Evolutionary conservation across 2,113 vertebrate genomes (phyloP).

Genomic region (Tragelaphus scriptus): DNA sequence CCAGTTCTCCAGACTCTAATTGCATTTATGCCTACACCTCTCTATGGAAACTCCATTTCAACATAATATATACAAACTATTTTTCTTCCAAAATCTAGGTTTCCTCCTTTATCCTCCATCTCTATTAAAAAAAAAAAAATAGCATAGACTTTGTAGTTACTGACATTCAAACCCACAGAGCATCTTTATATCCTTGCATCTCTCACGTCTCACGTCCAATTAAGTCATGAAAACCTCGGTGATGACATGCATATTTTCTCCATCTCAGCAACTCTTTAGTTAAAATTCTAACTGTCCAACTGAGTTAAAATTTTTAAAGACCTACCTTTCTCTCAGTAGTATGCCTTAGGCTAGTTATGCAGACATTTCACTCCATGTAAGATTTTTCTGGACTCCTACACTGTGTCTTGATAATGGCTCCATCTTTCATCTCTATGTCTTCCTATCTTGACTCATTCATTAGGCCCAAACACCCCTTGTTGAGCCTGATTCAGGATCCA

Average conservation of each 20-base stretch:
- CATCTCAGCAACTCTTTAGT: background rate
- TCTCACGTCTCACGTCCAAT: background rate
- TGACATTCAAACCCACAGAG: background rate
- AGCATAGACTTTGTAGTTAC: background rate
- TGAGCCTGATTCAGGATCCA: background rate
- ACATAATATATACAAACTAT: background rate
- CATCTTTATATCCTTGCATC: background rate
- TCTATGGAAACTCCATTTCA: background rate
- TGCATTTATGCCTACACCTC: background rate
- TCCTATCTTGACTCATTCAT: background rate
- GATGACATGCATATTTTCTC: background rate
- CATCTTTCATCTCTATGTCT: background rate
- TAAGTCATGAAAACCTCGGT: background rate
- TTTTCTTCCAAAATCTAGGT: conserved; percentile 8
- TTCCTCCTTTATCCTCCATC: background rate
- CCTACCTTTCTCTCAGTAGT: background rate
- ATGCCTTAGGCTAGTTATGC: background rate
- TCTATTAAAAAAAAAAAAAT: background rate
- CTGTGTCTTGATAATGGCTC: background rate
- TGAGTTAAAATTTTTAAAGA: background rate
- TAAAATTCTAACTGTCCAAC: background rate
- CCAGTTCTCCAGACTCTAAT: background rate
- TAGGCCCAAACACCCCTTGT: background rate
- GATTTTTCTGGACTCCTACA: background rate
- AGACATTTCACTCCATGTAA: background rate